Conservation (phyloP, 2,888 invertebrate species). For the Callosobruchus maculatus region DNA sequence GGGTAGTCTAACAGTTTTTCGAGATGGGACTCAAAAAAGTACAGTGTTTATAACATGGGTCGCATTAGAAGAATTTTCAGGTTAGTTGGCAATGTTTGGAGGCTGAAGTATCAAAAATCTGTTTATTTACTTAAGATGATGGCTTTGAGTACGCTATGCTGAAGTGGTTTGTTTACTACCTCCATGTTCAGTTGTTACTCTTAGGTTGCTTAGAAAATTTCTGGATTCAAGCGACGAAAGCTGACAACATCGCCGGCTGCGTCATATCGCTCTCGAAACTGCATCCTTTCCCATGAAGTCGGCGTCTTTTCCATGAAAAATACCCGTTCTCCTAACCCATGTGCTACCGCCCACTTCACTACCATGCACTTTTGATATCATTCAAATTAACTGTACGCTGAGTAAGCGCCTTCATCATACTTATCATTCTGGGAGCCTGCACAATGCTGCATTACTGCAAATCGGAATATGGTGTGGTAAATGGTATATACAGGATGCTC, state of each 20-base stretch:
- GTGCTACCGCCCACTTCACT: background rate
- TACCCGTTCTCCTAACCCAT: conserved; percentile 20
- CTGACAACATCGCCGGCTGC: conserved; percentile 7
- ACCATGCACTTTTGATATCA: conserved; percentile 21
- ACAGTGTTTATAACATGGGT: no score
- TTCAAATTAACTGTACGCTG: conserved; percentile 20
- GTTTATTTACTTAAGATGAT: no score
- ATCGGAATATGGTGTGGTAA: background rate
- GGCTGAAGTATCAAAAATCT: no score
- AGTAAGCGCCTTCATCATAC: conserved; percentile 24
- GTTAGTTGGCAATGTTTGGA: no score
- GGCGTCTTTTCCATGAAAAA: conserved; percentile 29
- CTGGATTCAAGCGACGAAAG: background rate
- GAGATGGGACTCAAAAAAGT: no score
- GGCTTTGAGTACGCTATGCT: no score
- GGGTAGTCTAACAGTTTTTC: no score
- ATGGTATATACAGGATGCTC: background rate
- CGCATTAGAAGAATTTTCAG: no score
- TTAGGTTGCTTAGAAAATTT: no score
- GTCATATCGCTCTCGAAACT: conserved; percentile 9
- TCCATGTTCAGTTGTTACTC: no score
- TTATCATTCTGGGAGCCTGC: background rate
- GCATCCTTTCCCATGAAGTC: conserved; percentile 22
- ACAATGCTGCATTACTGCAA: background rate
- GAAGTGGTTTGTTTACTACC: no score